Evolutionary conservation across 2,113 vertebrate genomes (phyloP).

Genomic region (Numenius arquata): DNA sequence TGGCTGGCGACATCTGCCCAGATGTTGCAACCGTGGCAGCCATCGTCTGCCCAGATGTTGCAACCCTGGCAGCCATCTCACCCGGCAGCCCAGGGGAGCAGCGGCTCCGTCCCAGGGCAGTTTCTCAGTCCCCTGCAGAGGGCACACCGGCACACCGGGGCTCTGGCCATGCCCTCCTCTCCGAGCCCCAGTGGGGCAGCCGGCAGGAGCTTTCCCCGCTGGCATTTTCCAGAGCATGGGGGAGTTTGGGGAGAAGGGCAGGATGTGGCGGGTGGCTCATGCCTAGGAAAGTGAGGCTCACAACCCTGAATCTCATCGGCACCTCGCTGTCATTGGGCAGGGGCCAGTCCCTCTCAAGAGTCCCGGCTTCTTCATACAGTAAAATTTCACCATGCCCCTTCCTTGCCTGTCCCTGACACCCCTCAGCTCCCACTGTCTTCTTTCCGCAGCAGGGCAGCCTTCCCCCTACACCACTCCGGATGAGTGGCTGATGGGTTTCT

Average conservation of each 20-base stretch:
- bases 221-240: accelerated
- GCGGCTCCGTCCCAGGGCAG: accelerated
- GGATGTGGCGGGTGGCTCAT: not conserved
- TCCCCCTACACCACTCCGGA: accelerated
- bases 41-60: conserved; percentile 77
- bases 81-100: accelerated
- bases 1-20: conserved; percentile 71
- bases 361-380: not conserved
- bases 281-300: accelerated
- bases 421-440: not conserved
- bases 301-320: not conserved
- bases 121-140: not conserved
- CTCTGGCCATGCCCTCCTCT: not conserved
- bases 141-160: accelerated
- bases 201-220: not conserved
- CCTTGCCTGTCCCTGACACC: not conserved
- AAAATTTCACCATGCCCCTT: accelerated
- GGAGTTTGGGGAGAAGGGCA: not conserved
- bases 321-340: accelerated
- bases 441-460: not conserved
- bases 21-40: conserved; percentile 72
- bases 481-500: not conserved
- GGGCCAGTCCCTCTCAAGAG: not conserved
- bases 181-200: not conserved
- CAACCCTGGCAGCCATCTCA: not conserved